phyloP scores from a whole-genome alignment of 2,888 invertebrate genomes.

The Nemoura dubitans region DNA sequence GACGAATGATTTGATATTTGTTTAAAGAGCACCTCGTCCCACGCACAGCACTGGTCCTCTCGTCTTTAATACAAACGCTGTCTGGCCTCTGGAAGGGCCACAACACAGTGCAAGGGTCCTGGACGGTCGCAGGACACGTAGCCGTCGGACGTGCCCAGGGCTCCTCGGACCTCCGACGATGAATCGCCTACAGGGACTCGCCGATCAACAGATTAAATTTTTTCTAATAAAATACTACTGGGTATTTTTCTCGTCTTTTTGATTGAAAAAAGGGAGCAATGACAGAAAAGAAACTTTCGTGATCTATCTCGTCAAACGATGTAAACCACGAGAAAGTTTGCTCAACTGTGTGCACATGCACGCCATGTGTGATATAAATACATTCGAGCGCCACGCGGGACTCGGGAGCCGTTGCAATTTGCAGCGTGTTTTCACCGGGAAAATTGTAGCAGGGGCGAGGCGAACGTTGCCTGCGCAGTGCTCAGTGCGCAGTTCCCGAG shows the following conservation, averaged over 20 bases:
- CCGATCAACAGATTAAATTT: conserved; percentile 12
- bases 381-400: not conserved
- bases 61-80: not conserved
- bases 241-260: not conserved
- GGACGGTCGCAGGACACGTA: not conserved
- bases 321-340: not conserved
- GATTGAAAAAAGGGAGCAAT: not conserved
- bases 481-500: too few relatives aligned
- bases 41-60: not conserved
- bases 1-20: conserved; percentile 31
- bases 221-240: not conserved
- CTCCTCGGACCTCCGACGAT: not conserved
- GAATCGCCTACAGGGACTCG: not conserved
- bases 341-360: not conserved
- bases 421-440: not conserved
- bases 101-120: too few relatives aligned
- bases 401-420: not conserved
- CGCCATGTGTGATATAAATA: conserved; percentile 3
- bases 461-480: not conserved
- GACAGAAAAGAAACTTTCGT: not conserved
- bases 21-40: conserved; percentile 10
- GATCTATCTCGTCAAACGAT: not conserved
- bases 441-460: not conserved
- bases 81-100: not conserved
- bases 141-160: not conserved